These are phyloP conservation scores for Copsychus sechellarum DNA, from an alignment of 2,113 vertebrate genomes.

Conservation along the genomic window DNA sequence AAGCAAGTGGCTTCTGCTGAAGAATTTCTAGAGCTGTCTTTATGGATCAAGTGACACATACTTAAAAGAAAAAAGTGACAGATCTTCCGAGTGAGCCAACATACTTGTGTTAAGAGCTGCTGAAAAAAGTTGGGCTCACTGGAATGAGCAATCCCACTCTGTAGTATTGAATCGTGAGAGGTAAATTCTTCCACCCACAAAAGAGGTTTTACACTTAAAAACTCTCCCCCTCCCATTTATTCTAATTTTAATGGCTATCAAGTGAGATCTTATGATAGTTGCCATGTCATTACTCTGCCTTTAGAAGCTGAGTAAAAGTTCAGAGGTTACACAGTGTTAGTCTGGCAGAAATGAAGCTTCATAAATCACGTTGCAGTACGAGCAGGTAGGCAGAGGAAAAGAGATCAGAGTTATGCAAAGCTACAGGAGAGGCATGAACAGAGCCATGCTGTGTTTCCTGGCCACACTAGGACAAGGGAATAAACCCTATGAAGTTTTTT, in stretches of 20 bases:
- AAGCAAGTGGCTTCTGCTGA: neutral
- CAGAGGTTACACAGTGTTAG: neutral
- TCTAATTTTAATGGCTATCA: neutral
- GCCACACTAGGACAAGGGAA: neutral
- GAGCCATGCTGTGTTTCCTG: neutral
- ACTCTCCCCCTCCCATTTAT: neutral
- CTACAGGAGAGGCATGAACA: neutral
- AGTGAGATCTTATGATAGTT: neutral
- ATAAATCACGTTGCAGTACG: neutral
- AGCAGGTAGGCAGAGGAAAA: neutral
- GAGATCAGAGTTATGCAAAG: fast-evolving
- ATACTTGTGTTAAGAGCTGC: conserved; percentile 22
- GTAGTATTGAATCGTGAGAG: neutral
- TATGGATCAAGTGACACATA: conserved; percentile 32
- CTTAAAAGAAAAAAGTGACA: conserved; percentile 36
- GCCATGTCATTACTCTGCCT: neutral
- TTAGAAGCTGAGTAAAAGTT: neutral
- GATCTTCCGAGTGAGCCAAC: conserved; percentile 35
- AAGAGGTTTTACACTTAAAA: neutral
- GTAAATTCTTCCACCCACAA: neutral
- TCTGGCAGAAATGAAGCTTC: neutral
- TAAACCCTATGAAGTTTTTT: neutral
- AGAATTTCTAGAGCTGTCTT: conserved; percentile 8
- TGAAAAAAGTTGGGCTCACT: neutral
- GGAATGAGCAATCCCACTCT: neutral